Percentiles rank a stretch among this genome's conserved stretches.
These are phyloP conservation scores for Ryuthela nishihirai DNA, from an alignment of 2,888 invertebrate genomes.

Conservation along the genomic window DNA sequence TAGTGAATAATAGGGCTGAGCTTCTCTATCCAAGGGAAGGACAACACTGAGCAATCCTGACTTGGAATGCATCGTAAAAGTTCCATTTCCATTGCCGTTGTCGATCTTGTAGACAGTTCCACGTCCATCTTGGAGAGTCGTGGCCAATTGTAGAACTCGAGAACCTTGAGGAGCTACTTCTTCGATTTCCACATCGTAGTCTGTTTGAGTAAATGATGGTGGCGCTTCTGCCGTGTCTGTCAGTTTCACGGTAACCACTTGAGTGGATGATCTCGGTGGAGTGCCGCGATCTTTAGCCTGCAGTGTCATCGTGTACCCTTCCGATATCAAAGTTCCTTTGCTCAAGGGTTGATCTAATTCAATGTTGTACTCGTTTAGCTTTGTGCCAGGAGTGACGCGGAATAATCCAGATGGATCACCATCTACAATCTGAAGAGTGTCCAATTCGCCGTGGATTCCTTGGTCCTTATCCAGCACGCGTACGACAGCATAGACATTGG, in stretches of 20 bases:
- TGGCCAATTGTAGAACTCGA: constrained; percentile 79
- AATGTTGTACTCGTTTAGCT: constrained; percentile 59
- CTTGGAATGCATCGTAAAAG: constrained; percentile 79
- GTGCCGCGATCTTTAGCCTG: constrained; percentile 76
- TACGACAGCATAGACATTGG: constrained; percentile 79
- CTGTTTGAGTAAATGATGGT: constrained; percentile 78
- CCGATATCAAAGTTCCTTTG: constrained; percentile 48
- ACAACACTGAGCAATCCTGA: constrained; percentile 87
- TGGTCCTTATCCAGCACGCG: constrained; percentile 76
- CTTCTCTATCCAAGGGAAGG: constrained; percentile 76
- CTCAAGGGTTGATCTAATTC: constrained; percentile 73
- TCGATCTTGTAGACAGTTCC: constrained; percentile 81
- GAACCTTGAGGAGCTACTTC: constrained; percentile 87
- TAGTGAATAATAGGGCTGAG: constrained; percentile 74
- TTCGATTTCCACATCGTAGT: constrained; percentile 80
- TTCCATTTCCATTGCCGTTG: constrained; percentile 77
- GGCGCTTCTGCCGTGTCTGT: constrained; percentile 78
- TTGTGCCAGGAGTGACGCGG: constrained; percentile 63
- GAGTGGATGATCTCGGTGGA: constrained; percentile 72
- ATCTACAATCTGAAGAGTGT: constrained; percentile 74
- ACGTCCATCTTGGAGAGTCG: constrained; percentile 62
- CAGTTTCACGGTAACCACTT: constrained; percentile 74
- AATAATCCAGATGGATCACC: constrained; percentile 90
- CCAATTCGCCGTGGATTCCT: constrained; percentile 80
- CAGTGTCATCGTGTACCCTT: constrained; percentile 79